These are phyloP conservation scores for Microctenopoma lineatum DNA, from an alignment of 2,797 vertebrate species.

Conservation along the genomic window DNA sequence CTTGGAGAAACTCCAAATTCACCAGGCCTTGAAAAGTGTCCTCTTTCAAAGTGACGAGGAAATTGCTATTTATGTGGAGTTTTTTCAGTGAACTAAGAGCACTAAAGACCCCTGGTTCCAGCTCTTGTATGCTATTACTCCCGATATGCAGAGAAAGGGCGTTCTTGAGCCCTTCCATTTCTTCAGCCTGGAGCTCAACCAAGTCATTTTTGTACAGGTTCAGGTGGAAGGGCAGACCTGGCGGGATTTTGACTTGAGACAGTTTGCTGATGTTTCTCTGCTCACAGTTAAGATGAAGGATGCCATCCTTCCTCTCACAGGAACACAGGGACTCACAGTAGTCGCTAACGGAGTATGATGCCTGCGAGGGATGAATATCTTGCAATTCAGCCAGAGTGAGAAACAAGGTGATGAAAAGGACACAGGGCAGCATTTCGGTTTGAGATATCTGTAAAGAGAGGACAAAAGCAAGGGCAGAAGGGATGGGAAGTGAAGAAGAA, in stretches of 20 bases:
- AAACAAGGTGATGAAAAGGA: conserved; percentile 84
- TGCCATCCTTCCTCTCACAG: conserved; percentile 93
- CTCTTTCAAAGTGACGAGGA: conserved; percentile 94
- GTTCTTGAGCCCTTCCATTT: conserved; percentile 90
- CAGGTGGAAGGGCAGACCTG: conserved; percentile 92
- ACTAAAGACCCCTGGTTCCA: conserved; percentile 94
- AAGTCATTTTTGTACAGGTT: conserved; percentile 95
- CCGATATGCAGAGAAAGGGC: conserved; percentile 94
- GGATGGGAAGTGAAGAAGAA: conserved; percentile 10
- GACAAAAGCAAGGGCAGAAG: conserved; percentile 18
- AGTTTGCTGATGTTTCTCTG: conserved; percentile 90
- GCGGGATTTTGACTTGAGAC: conserved; percentile 91
- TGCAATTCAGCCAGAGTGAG: conserved; percentile 78
- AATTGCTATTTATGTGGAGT: conserved; percentile 99
- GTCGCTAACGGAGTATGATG: conserved; percentile 78
- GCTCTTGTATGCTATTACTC: conserved; percentile 96
- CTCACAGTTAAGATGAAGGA: conserved; percentile 93
- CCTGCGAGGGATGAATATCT: conserved; percentile 81
- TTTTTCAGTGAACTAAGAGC: conserved; percentile 91
- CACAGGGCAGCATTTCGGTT: conserved; percentile 90
- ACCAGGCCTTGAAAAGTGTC: conserved; percentile 96
- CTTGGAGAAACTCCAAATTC: conserved; percentile 97
- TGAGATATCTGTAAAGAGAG: conserved; percentile 72
- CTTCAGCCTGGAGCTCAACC: conserved; percentile 87
- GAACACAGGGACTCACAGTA: conserved; percentile 91